Base-by-base conservation (phyloP, 1,140 invertebrate genomes). In the Pteromalus puparum region DNA sequence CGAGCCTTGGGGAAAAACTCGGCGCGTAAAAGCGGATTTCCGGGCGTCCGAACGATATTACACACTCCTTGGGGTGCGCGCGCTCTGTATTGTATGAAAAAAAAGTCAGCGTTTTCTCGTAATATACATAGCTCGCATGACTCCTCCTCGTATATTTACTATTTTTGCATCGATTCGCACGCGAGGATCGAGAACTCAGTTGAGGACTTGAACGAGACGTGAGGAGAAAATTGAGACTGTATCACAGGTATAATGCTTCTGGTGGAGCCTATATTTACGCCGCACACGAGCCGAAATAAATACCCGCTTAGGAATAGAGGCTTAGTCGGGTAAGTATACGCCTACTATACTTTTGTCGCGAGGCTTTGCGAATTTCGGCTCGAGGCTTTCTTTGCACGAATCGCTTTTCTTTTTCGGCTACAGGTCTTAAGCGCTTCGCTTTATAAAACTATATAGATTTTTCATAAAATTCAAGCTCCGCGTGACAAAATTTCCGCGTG, bases 21-120 rank as follows among this genome's bases (percentile, higher is more conserved):
- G 30, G 73, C 28, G 38, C 76, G 77, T 83, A 83, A 83, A 83
- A 80, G 76, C 48, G 75, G 75, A 80, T 84, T 79, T 84, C 76
- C 68, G 83, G 83, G 42, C 24, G 46, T 61, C 53, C 15, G 53
- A 61, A n/a, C 53, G 53, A n/a, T 61, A 61, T 61, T 61, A 61
- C 53, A 15, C 21, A 21, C 21, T 61, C 13, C 46, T 18, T 1
- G 46, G 46, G 46, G 12, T 2, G 42, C 10, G 10, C 5, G 42
- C 42, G 42, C 42, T 13, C 6, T n/a, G 21, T 61, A n/a, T 61
- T 42, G 9, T 10, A 42, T 42, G 7, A 9, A 9, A 42, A 42
- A 42, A 42, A 42, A 10, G 38, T 42, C 9, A 38, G 38, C 38
- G 38, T 38, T 38, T 38, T 38, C 5, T 9, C 38, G 38, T 38